Percentiles rank a stretch among this genome's conserved stretches.
These are phyloP conservation scores for Galeruca laticollis DNA, from an alignment of 2,888 invertebrate genomes.

Conservation along the genomic window DNA sequence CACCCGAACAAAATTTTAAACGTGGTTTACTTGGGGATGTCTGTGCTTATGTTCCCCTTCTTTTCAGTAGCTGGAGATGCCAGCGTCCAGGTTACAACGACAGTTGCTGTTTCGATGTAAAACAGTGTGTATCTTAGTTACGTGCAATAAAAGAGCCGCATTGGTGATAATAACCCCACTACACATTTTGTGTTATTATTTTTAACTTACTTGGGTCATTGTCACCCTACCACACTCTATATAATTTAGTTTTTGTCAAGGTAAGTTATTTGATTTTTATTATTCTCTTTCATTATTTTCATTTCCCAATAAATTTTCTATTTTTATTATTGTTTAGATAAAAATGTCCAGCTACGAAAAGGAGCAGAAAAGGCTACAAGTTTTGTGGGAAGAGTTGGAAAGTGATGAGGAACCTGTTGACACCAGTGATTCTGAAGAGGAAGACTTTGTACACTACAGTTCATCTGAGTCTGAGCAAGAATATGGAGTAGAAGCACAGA, in stretches of 20 bases:
- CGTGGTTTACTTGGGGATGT: not conserved
- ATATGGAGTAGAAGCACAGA: not conserved
- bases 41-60: not conserved
- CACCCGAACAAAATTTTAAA: not conserved
- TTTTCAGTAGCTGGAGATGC: not conserved
- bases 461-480: not conserved
- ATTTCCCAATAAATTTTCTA: not conserved
- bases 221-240: not conserved
- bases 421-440: not conserved
- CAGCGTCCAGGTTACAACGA: not conserved
- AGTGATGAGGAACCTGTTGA: too few species aligned
- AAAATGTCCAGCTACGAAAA: not conserved
- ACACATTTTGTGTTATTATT: not conserved
- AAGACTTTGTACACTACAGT: too few species aligned
- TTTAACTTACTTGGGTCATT: not conserved
- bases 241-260: not conserved
- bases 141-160: not conserved
- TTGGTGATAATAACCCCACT: not conserved
- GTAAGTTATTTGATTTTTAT: not conserved
- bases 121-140: not conserved
- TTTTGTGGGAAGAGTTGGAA: too few species aligned
- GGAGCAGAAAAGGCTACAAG: not conserved
- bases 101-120: not conserved
- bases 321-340: not conserved
- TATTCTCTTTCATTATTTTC: not conserved